These are phyloP conservation scores for Tetragonisca angustula DNA, from an alignment of 2,888 invertebrate species.

Conservation along the genomic window DNA sequence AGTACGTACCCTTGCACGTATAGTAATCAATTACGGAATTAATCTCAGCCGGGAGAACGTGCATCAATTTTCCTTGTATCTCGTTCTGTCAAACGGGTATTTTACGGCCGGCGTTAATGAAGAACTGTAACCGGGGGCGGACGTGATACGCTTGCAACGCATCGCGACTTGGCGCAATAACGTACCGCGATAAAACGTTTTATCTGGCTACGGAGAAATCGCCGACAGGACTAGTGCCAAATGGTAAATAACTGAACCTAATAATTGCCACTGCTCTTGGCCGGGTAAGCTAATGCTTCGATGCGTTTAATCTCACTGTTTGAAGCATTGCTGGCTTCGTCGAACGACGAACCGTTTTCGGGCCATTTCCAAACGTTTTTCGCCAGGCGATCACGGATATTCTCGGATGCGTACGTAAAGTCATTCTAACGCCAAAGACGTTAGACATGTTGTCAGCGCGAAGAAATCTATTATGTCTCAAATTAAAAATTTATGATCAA, in stretches of 20 bases:
- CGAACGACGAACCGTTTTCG: no score
- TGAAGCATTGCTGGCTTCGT: no score
- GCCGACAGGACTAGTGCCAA: constrained; percentile 53
- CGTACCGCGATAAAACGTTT: constrained; percentile 50
- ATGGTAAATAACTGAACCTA: constrained; percentile 50
- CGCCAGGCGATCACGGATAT: no score
- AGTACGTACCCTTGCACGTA: constrained; percentile 31
- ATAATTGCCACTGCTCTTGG: constrained; percentile 11
- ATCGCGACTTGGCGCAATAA: constrained; percentile 47
- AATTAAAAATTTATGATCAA: no score
- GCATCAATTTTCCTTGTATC: constrained; percentile 63
- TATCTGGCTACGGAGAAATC: constrained; percentile 21
- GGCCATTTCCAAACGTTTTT: no score
- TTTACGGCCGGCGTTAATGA: constrained; percentile 60
- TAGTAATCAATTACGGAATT: constrained; percentile 62
- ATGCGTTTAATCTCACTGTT: not conserved
- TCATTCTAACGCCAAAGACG: no score
- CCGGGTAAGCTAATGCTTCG: constrained; percentile 1
- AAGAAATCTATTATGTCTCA: no score
- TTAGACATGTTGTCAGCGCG: no score
- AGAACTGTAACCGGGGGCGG: constrained; percentile 53
- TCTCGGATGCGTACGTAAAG: no score
- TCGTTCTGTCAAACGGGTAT: constrained; percentile 54
- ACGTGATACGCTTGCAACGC: constrained; percentile 50
- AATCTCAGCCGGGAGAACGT: constrained; percentile 51